Evolutionary conservation across 2,888 invertebrate genomes (phyloP), one percentile per base, ranked within the genome.

Genomic region (Spodoptera picta): DNA sequence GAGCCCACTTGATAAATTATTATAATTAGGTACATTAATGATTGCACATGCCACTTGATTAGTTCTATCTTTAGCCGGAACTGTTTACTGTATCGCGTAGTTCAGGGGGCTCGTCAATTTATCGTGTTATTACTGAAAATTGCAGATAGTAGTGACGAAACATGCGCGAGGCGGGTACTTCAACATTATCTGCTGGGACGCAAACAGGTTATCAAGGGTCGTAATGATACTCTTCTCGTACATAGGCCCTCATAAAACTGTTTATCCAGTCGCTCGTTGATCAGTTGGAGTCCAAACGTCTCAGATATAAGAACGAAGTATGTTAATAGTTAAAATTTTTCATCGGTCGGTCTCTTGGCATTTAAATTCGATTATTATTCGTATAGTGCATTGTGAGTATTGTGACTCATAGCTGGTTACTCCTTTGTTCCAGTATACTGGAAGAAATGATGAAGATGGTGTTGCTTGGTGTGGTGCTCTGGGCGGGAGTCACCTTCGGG

Each of bases 401-500:
- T 36, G 70, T 64, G 59, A 57, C 51, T 69, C 63, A 68, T 51
- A 43, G 60, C 50, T 41, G 66, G 70, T 60, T 57, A 27, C 36
- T 72, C 49, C 69, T 77, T 90, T 89, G 84, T 91, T 94, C 70
- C 89, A 95, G 95, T 83, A 90, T 95, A 84, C 84, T 94, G 79
- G 95, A 95, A 84, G 95, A 95, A 91, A 92, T 94, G 87, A 91
- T 86, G 89, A 95, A 93, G 88, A 89, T 93, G 89, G 85, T 93
- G 63, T 68, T 93, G 65, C 88, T 94, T 60, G 94, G 94, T 58
- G 87, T 95, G 45, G 90, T 94, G 80, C 79, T 95, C 64, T 95
- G 95, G 95, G 91, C 89, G 27, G 94, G 93, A 47, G 86, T 94
- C 66, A 89, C 92, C 3, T 93, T 93, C 64, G 95, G 94, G 57